Evolutionary conservation across 2,113 vertebrate species (phyloP).

Genomic region (Climacteris rufus): DNA sequence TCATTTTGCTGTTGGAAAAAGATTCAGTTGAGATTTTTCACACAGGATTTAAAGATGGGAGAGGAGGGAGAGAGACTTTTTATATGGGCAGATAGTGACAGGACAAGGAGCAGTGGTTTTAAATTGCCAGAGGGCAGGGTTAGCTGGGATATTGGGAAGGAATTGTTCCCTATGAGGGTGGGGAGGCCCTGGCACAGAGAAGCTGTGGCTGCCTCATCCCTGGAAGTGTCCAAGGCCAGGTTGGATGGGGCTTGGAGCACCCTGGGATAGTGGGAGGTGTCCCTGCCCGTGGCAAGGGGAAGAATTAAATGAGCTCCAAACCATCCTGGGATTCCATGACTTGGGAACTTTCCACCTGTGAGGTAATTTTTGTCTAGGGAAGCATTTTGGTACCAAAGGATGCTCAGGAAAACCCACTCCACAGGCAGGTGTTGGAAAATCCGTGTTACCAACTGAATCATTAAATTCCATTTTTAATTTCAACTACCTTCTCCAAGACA

Average conservation of each 20-base stretch:
- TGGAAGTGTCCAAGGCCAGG: neutral
- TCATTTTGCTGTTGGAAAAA: neutral
- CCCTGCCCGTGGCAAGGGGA: neutral
- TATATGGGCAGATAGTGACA: neutral
- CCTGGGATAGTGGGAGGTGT: neutral
- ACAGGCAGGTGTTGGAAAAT: neutral
- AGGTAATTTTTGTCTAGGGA: neutral
- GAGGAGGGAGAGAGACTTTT: neutral
- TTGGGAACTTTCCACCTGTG: neutral
- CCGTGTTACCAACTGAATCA: neutral
- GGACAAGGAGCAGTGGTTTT: neutral
- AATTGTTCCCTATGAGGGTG: rapidly evolving
- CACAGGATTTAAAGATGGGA: neutral
- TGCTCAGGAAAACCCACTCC: neutral
- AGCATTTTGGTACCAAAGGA: neutral
- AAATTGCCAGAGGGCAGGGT: neutral
- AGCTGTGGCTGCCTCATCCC: neutral
- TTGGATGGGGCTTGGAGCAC: rapidly evolving
- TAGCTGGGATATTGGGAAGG: neutral
- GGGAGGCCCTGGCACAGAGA: neutral
- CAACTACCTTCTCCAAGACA: neutral
- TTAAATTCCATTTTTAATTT: neutral
- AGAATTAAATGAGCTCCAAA: neutral
- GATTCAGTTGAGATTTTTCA: neutral
- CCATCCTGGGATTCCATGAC: neutral